Conservation (phyloP, 2,888 invertebrate species). For the Eupeodes luniger region DNA sequence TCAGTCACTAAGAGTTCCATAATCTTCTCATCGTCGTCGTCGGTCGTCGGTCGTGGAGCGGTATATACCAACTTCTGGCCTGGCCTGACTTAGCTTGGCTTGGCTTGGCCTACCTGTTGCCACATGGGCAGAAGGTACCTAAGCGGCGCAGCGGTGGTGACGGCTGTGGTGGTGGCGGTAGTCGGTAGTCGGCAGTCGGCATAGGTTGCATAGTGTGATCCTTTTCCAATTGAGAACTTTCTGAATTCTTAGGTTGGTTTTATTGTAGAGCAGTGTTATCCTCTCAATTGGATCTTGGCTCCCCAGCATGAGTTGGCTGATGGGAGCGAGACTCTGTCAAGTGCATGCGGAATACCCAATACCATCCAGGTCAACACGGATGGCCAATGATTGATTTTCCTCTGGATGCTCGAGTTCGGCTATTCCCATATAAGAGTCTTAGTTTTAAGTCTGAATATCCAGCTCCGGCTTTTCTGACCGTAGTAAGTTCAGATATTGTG, state of each 20-base stretch:
- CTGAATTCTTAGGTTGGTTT: conserved; percentile 24
- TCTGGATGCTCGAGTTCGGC: conserved; percentile 55
- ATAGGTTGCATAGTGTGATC: conserved; percentile 32
- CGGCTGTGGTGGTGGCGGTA: not conserved
- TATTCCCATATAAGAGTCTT: not conserved
- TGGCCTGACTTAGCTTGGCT: conserved; percentile 35
- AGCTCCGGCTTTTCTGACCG: not conserved
- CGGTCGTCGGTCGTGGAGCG: conserved; percentile 41
- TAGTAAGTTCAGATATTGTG: not conserved
- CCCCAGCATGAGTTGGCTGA: conserved; percentile 24
- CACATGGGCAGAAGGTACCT: conserved; percentile 29
- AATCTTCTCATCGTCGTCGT: conserved; percentile 54
- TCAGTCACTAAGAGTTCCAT: conserved; percentile 66
- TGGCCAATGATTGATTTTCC: conserved; percentile 73
- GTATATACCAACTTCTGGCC: conserved; percentile 24
- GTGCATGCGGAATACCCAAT: conserved; percentile 53
- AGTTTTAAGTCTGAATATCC: not conserved
- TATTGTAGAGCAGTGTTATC: conserved; percentile 55
- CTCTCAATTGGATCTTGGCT: conserved; percentile 65
- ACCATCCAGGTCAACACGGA: conserved; percentile 66
- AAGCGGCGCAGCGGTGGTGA: not conserved
- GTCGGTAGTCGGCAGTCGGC: too few species aligned
- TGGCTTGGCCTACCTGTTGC: conserved; percentile 55
- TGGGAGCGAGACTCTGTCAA: conserved; percentile 55
- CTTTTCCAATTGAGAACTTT: conserved; percentile 61